Evolutionary conservation across 2,888 invertebrate species (phyloP), one percentile per base, ranked within the genome.

Genomic region (Bellardia pandia): DNA sequence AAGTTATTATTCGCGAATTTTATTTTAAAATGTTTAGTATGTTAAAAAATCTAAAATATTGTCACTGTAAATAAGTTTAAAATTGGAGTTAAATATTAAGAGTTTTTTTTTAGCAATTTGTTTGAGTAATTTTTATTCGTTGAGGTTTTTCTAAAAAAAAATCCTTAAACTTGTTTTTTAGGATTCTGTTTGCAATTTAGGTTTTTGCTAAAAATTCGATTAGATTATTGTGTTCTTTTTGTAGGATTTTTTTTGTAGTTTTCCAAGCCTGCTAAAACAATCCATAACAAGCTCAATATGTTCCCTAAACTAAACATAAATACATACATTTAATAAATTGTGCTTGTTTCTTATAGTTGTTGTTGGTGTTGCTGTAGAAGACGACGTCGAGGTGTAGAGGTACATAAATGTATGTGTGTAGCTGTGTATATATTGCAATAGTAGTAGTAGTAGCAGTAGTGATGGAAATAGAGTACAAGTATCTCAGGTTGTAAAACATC

Each of bases 401-500:
- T 56, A 80, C 40, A 56, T 45, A 68, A 56, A 53, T 56, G 75
- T 60, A 37, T 48, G 56, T 66, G 56, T 56, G 37, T 66, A 13
- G 8, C n/a, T 11, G 1, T 72, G 7, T 56, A 3, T n/a, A 14
- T 71, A n/a, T 45, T 45, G 45, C 45, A 45, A 13, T 13, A 45
- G 45, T 45, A 45, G 33, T 51, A 45, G 11, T 14, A n/a, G 30
- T 30, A 30, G 51, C 7, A 56, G 77, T 45, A 71, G 37, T 71
- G 64, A 64, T 83, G 77, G 71, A 9, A 82, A 62, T 37, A 77
- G 71, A 51, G 60, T 53, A 74, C 60, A 72, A 72, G 64, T 79
- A 83, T 82, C 75, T 80, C 82, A 88, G 86, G 87, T 85, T 86
- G 88, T 86, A 88, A 86, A 86, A 88, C 86, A 88, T 76, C 83